Percentiles rank a stretch among this genome's conserved stretches.
Conservation (phyloP, 1,140 invertebrate species). For the Druon quercuslanigerum region DNA sequence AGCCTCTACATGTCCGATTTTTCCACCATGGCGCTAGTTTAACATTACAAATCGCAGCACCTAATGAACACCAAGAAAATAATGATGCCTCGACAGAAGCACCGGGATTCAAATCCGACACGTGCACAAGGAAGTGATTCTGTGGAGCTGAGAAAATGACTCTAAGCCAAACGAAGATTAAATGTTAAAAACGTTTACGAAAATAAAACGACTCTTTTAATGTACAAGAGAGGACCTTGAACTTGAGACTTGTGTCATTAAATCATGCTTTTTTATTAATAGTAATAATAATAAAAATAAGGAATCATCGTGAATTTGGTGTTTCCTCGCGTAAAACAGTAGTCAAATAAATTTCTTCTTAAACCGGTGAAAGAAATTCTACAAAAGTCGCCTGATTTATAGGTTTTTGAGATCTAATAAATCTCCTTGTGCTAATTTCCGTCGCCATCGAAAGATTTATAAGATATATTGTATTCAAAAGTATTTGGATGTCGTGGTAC, state of each 20-base stretch:
- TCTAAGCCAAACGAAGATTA: neutral
- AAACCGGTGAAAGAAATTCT: too few relatives aligned
- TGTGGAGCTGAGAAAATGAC: conserved; percentile 1
- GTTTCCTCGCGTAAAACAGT: too few relatives aligned
- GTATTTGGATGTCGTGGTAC: too few relatives aligned
- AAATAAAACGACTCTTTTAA: conserved; percentile 6
- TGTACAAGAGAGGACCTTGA: neutral
- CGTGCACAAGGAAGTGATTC: conserved; percentile 58
- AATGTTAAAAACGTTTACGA: neutral
- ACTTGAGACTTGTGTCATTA: neutral
- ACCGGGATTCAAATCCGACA: conserved; percentile 61
- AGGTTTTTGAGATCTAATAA: too few relatives aligned
- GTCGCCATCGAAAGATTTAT: too few relatives aligned
- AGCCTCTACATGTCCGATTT: conserved; percentile 50
- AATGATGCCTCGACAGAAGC: conserved; percentile 50
- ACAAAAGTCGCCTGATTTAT: too few relatives aligned
- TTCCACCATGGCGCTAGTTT: conserved; percentile 39
- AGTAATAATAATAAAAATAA: too few relatives aligned
- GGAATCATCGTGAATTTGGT: too few relatives aligned
- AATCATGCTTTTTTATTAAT: neutral
- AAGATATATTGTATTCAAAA: too few relatives aligned
- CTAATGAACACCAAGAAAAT: conserved; percentile 50
- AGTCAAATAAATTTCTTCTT: too few relatives aligned
- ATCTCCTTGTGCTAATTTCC: too few relatives aligned
- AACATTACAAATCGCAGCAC: conserved; percentile 54